These are phyloP conservation scores for Lates japonicus DNA, from an alignment of 2,797 vertebrate species.

Conservation along the genomic window DNA sequence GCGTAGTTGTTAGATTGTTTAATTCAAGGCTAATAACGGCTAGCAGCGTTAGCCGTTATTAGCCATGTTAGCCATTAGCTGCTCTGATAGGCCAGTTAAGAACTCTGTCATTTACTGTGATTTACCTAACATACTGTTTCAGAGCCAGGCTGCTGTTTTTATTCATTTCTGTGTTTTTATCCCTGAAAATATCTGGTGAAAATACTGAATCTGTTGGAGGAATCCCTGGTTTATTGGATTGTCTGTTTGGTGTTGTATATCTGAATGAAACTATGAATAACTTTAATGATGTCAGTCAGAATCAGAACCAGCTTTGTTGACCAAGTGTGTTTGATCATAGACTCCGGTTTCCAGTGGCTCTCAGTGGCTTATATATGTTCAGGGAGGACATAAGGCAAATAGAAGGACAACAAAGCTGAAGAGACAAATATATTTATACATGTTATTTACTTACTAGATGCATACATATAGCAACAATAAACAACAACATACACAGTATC, in stretches of 20 bases:
- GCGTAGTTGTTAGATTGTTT: background rate
- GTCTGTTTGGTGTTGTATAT: background rate
- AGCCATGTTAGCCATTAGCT: slow-evolving; percentile 62
- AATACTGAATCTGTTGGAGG: background rate
- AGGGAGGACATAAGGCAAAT: background rate
- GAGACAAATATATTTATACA: too few species aligned
- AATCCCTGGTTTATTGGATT: background rate
- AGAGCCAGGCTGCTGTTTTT: background rate
- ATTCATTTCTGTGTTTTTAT: background rate
- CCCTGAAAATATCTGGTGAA: background rate
- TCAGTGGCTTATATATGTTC: background rate
- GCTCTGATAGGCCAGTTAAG: background rate
- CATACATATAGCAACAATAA: too few species aligned
- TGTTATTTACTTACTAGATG: too few species aligned
- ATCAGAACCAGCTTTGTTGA: background rate
- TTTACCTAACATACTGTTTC: background rate
- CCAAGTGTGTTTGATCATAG: background rate
- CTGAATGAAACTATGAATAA: background rate
- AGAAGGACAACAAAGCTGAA: too few species aligned
- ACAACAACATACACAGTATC: background rate
- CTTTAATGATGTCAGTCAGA: background rate
- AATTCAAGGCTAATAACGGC: background rate
- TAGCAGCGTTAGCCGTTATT: slow-evolving; percentile 22
- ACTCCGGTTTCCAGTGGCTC: background rate
- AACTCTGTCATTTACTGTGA: background rate